Conservation (phyloP, 2,797 vertebrate species). For the Esox lucius region DNA sequence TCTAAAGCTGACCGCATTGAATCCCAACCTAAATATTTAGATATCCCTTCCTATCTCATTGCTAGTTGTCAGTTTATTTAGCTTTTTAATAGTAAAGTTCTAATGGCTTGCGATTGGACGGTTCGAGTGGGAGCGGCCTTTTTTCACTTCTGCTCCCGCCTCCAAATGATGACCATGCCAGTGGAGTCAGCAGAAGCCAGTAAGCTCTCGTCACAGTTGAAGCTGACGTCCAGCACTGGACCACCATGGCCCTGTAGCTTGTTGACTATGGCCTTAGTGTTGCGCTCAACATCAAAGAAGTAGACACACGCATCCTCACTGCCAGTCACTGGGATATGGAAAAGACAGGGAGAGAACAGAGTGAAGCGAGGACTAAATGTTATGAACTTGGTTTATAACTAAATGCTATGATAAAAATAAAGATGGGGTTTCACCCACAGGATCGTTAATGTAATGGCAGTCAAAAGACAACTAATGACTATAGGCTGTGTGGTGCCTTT, state of each 20-base stretch:
- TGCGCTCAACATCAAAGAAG: conserved; percentile 92
- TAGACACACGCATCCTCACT: conserved; percentile 93
- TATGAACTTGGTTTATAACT: not conserved
- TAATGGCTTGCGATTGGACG: conserved; percentile 51
- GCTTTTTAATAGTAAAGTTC: conserved; percentile 44
- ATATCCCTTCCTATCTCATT: conserved; percentile 47
- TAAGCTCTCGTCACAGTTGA: conserved; percentile 94
- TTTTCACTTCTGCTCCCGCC: conserved; percentile 88
- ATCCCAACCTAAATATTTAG: conserved; percentile 41
- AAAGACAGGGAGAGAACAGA: not conserved
- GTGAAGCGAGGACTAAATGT: not conserved
- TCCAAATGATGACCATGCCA: conserved; percentile 96
- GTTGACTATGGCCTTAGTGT: conserved; percentile 90
- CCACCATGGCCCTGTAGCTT: conserved; percentile 93
- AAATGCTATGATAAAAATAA: not conserved
- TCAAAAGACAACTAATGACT: not conserved
- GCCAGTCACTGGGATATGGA: conserved; percentile 82
- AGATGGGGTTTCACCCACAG: no score
- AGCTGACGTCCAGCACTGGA: conserved; percentile 89
- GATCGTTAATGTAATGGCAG: not conserved
- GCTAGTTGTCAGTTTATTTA: conserved; percentile 56
- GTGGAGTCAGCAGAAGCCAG: conserved; percentile 90
- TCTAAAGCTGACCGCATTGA: not conserved
- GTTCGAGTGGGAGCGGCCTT: conserved; percentile 39
- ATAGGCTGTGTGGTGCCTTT: not conserved